Evolutionary conservation across 2,888 invertebrate genomes (phyloP), one percentile per base, ranked within the genome.

Genomic region (Carabus problematicus): DNA sequence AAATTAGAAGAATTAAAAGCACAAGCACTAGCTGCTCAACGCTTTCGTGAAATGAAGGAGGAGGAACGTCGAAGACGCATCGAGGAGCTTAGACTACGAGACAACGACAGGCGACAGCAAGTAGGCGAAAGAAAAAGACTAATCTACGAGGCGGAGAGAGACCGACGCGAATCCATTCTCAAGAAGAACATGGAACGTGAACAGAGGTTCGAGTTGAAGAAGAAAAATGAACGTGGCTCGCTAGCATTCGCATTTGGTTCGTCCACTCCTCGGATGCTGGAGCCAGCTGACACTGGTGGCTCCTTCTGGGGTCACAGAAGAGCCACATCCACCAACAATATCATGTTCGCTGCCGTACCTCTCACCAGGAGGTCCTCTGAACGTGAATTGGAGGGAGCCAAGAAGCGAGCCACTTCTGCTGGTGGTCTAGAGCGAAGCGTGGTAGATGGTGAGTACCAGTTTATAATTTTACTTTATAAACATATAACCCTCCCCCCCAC

Each of bases 41-140:
- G 90, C 79, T 94, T 93, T 83, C 89, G 95, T 60, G 94, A 94
- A 85, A 93, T 93, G 82, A 89, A 94, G 76, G 95, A 95, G 79
- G 91, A 92, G 74, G 94, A 95, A 79, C 85, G 95, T 67, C 86
- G 93, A 76, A 86, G 87, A 77, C 87, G 94, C 75, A 90, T 94
- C 79, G 94, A 94, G 72, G 94, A 95, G 77, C 88, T 94, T 80
- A 88, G 92, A 75, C 84, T 87, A 72, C 89, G 89, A 73, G 95
- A 95, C 80, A 89, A 88, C 77, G 90, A 91, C 78, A 87, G 91
- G 79, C 80, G 87, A 71, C 83, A 83, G 70, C 86, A 85, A 76
- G 95, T 95, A 73, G 95, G 95, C 84, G 95, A 95, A 84, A 87
- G 95, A 76, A 95, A 95, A 82, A 88, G 90, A 76, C 89, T 92